Conservation (phyloP, 2,113 vertebrate genomes). For the Sminthopsis crassicaudata region DNA sequence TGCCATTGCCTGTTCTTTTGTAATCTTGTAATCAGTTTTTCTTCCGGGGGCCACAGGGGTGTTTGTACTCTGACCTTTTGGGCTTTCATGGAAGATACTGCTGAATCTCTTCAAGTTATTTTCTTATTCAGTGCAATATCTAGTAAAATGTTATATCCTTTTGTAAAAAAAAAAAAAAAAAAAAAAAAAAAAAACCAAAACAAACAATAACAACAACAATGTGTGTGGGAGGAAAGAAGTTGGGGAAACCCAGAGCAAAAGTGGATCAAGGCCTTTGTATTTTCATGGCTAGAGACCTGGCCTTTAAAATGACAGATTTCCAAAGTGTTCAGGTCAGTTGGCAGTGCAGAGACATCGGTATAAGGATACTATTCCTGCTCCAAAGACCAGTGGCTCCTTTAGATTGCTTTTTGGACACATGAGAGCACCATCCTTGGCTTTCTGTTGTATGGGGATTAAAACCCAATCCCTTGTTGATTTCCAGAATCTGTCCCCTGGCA, state of each 20-base stretch:
- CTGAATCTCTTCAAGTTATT: neutral
- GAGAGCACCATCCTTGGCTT: neutral
- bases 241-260: neutral
- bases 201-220: too few species aligned
- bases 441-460: neutral
- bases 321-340: neutral
- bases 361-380: too few species aligned
- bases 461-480: neutral
- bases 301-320: neutral
- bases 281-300: neutral
- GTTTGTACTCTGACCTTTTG: neutral
- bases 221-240: neutral
- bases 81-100: neutral
- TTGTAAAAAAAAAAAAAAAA: neutral
- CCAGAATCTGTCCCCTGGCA: neutral
- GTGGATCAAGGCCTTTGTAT: neutral
- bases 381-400: neutral
- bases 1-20: neutral
- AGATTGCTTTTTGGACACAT: neutral
- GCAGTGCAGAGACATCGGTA: neutral
- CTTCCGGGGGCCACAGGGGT: neutral
- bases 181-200: too few species aligned
- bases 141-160: neutral
- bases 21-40: neutral
- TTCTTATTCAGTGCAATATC: neutral